Evolutionary conservation across 2,113 vertebrate genomes (phyloP).

Genomic region (Uria lomvia): DNA sequence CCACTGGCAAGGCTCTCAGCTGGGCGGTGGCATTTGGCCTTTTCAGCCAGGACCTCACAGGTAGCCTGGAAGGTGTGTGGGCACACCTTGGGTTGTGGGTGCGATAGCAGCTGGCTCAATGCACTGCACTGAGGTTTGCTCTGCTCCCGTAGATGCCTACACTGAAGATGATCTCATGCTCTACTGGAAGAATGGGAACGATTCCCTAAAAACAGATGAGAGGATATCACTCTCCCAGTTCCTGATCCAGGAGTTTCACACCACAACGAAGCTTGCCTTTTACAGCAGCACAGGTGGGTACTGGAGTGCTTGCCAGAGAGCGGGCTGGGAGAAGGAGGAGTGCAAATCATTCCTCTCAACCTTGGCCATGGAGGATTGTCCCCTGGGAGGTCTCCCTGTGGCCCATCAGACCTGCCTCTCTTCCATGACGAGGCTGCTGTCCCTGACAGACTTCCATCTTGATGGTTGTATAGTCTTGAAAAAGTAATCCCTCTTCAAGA

Average conservation of each 20-base stretch:
- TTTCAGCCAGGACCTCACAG: neutral
- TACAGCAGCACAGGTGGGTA: slow-evolving; percentile 95
- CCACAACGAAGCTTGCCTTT: slow-evolving; percentile 94
- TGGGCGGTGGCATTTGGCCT: neutral
- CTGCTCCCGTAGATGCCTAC: slow-evolving; percentile 85
- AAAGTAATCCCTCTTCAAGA: neutral
- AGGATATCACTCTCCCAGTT: slow-evolving; percentile 96
- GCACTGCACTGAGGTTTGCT: neutral
- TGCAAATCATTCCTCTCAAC: neutral
- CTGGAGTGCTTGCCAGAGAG: neutral
- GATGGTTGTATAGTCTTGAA: neutral
- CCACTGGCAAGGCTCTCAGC: accelerated
- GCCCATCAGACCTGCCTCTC: neutral
- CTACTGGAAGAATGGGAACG: slow-evolving; percentile 98
- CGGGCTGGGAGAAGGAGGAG: neutral
- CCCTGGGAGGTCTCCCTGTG: no score
- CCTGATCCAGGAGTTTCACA: slow-evolving; percentile 98
- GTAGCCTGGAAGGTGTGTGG: neutral
- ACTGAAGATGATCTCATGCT: slow-evolving; percentile 98
- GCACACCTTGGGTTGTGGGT: neutral
- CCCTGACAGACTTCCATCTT: neutral
- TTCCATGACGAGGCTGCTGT: neutral
- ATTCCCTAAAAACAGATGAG: slow-evolving; percentile 95
- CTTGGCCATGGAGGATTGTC: neutral
- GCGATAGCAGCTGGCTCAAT: neutral